These are phyloP conservation scores for Oscheius sp. DNA, from an alignment of 2,888 invertebrate genomes.

Conservation along the genomic window DNA sequence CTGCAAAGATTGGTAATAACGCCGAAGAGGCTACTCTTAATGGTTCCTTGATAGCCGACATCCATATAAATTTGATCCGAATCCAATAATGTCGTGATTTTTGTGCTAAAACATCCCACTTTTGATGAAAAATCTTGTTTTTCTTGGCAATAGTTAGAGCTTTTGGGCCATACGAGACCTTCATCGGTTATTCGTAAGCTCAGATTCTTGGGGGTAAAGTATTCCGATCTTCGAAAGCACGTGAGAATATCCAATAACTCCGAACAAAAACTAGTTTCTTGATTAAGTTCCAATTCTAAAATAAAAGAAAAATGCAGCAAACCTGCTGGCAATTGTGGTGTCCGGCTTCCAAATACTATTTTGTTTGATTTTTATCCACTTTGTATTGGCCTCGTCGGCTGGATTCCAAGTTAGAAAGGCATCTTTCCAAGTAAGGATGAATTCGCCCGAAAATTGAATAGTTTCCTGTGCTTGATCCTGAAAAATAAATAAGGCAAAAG, in stretches of 20 bases:
- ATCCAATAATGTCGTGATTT: conserved; percentile 37
- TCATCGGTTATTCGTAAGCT: too few species aligned
- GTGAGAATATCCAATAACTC: too few species aligned
- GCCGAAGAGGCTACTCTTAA: conserved; percentile 43
- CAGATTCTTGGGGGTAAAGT: too few species aligned
- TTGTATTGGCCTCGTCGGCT: conserved; percentile 33
- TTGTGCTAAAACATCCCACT: conserved; percentile 36
- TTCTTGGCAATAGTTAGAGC: too few species aligned
- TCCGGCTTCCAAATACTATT: conserved; percentile 51
- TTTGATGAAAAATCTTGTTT: too few species aligned
- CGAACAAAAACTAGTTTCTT: too few species aligned
- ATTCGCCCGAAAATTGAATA: conserved; percentile 49
- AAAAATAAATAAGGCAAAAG: background rate
- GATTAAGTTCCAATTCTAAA: too few species aligned
- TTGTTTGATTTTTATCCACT: conserved; percentile 53
- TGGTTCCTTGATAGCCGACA: conserved; percentile 43
- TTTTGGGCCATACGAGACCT: too few species aligned
- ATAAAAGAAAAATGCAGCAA: background rate
- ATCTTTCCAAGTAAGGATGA: conserved; percentile 50
- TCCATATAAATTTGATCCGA: conserved; percentile 42
- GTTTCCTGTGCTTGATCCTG: conserved; percentile 52
- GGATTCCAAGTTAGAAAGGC: conserved; percentile 46
- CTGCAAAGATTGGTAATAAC: conserved; percentile 52
- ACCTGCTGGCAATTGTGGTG: conserved; percentile 46
- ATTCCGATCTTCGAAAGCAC: too few species aligned